Evolutionary conservation across 2,888 invertebrate species (phyloP), one percentile per base, ranked within the genome.

Genomic region (Papilio gigon): DNA sequence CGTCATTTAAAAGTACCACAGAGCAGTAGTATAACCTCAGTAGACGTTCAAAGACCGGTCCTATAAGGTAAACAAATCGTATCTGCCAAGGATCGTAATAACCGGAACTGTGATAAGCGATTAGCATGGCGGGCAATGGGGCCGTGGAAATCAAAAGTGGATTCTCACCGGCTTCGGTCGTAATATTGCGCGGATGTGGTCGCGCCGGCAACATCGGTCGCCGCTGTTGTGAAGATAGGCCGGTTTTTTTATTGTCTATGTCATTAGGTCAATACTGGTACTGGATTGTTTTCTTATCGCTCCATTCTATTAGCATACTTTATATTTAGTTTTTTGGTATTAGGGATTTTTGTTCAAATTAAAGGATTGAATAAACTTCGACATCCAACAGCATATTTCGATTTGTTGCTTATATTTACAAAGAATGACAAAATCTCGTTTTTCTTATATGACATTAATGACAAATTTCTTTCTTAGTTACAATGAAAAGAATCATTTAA

Each of bases 101-200:
- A 73, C 76, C 77, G 78, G 80, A 80, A 78, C 74, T 70, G 73
- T 72, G 74, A 81, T 83, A 82, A 80, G 74, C 81, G 74, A 81
- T 83, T 83, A 80, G 74, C 82, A 83, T 82, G 81, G 76, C 71
- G 71, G 70, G 65, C 62, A 71, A 74, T 71, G 64, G 71, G 73
- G 72, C 73, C 71, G 73, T 82, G 81, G 84, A 86, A 86, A 86
- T 80, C 79, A 85, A 86, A 84, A 86, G 85, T 85, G 80, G 79
- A 80, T 81, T 81, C 80, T 73, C 37, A 69, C 35, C 50, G 53
- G 53, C 60, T 33, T 59, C 40, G 35, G 20, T 65, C 40, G 56
- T 58, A 59, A 59, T 33, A 42, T 44, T 59, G 44, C 65, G 44
- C 44, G n/a, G 42, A 59, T 25, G 44, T 25, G 65, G 56, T 25